Evolutionary conservation across 2,888 invertebrate genomes (phyloP).

Genomic region (Neoscelio sp.): DNA sequence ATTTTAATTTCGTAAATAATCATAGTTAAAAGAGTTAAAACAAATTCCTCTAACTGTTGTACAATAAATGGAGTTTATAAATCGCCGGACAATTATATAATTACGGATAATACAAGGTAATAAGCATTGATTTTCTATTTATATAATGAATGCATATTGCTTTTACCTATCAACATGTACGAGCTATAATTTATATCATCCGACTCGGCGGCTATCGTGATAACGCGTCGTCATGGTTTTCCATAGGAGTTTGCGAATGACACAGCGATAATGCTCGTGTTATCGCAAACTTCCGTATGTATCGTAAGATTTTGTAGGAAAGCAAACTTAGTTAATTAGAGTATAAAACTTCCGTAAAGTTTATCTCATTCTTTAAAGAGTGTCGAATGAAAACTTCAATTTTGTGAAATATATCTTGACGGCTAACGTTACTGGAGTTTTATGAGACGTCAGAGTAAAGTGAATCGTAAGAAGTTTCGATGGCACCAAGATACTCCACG

Average conservation of each 20-base stretch:
- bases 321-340: slow-evolving; percentile 40
- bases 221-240: slow-evolving; percentile 29
- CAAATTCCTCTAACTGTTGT: too few species aligned
- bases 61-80: too few species aligned
- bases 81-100: slow-evolving; percentile 21
- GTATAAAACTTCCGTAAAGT: slow-evolving; percentile 19
- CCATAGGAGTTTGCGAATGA: slow-evolving; percentile 21
- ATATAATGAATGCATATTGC: slow-evolving; percentile 21
- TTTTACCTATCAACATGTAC: slow-evolving; percentile 1
- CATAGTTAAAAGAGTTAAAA: too few species aligned
- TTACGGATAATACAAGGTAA: slow-evolving; percentile 26
- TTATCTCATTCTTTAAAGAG: slow-evolving; percentile 37
- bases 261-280: slow-evolving; percentile 23
- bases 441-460: slow-evolving; percentile 24
- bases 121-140: slow-evolving; percentile 50
- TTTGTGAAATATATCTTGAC: slow-evolving; percentile 32
- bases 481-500: not conserved
- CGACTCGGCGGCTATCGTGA: slow-evolving; percentile 26
- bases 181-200: slow-evolving; percentile 31
- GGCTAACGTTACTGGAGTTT: slow-evolving; percentile 23
- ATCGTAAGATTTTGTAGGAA: slow-evolving; percentile 21
- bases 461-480: slow-evolving; percentile 4
- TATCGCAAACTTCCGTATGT: slow-evolving; percentile 25
- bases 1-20: too few species aligned
- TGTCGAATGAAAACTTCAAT: slow-evolving; percentile 31